These are phyloP conservation scores for Dynastes tityus DNA, from an alignment of 2,888 invertebrate genomes.

Conservation along the genomic window DNA sequence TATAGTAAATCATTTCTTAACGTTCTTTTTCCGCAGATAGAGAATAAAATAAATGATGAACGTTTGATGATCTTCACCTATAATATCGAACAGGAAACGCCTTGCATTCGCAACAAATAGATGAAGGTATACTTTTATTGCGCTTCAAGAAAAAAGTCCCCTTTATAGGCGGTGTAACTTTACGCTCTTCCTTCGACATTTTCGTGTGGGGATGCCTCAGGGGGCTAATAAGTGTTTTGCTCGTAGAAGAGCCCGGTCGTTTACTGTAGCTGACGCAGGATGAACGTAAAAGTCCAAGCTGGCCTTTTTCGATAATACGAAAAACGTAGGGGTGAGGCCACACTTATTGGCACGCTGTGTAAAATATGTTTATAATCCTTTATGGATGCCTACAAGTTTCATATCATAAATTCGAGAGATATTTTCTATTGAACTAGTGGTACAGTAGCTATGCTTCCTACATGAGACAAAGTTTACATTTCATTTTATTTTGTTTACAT, in stretches of 20 bases:
- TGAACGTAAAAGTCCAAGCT: constrained; percentile 13
- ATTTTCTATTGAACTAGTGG: no score
- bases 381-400: background rate
- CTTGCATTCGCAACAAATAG: background rate
- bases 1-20: background rate
- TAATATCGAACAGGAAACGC: background rate
- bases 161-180: background rate
- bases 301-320: constrained; percentile 11
- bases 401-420: background rate
- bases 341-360: background rate
- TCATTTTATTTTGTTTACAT: background rate
- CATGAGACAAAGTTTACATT: background rate
- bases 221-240: constrained; percentile 23
- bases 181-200: background rate
- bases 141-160: background rate
- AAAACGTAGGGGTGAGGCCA: background rate
- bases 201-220: constrained; percentile 17
- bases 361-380: background rate
- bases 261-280: constrained; percentile 13
- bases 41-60: background rate
- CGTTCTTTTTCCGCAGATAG: background rate
- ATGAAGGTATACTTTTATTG: constrained; percentile 8
- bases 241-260: background rate
- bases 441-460: background rate
- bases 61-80: background rate